Evolutionary conservation across 2,888 invertebrate genomes (phyloP), one percentile per base, ranked within the genome.

Genomic region (Plagiodera versicolora): DNA sequence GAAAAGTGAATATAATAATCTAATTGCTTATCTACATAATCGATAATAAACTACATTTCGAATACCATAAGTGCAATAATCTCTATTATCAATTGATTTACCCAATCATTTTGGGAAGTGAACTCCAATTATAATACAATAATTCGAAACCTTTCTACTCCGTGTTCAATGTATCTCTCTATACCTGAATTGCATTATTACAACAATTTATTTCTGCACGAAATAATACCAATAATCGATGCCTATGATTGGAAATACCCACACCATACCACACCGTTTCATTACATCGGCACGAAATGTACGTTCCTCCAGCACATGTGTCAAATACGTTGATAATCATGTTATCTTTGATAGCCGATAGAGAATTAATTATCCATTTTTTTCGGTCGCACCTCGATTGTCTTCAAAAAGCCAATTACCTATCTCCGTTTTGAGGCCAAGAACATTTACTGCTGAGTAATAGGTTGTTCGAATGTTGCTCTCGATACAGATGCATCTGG

Each of bases 311-410:
- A 39, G 16, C 16, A 39, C 24, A 24, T 24, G 39, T 14, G 39
- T 39, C 39, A 39, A 14, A 45, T 45, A 10, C 17, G 3, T 45
- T 11, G 14, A 18, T 46, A 46, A 46, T 46, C 18, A 45, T 45
- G 45, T 18, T 45, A 17, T 45, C 45, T 45, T 45, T 16, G 20
- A 46, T 46, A 46, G 14, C 6, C 46, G 46, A 19, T 46, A 46
- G 46, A 46, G 14, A 46, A 46, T 20, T 19, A 11, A 18, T 46
- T 20, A 46, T 46, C n/a, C 14, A 46, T 47, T 56, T 60, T 58
- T 55, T 56, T 55, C 46, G 55, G 45, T 46, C 60, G 60, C 60
- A 60, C 60, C 60, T 60, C 56, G 35, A 60, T 60, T 60, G 60
- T 54, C 55, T 55, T 58, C 58, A 58, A 44, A 54, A 44, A 59